phyloP scores from a whole-genome alignment of 2,888 invertebrate genomes.

The Invenusta paracnida region DNA sequence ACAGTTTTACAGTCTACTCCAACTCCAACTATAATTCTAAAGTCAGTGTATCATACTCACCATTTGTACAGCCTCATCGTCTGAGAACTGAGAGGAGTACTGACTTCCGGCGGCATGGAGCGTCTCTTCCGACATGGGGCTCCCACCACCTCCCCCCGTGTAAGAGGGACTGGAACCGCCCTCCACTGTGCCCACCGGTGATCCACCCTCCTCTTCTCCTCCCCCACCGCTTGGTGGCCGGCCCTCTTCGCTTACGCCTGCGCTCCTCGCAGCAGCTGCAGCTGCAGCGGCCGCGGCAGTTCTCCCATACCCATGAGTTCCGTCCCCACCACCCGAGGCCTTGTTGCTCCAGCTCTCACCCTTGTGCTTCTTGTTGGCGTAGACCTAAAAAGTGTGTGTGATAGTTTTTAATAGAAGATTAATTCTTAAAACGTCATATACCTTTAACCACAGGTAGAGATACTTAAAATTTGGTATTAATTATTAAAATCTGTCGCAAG shows the following conservation, averaged over 20 bases:
- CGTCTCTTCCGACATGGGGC: conserved; percentile 10
- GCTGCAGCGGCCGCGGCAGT: neutral
- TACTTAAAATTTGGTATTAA: too few relatives aligned
- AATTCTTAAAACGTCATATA: too few relatives aligned
- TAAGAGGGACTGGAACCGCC: conserved; percentile 4
- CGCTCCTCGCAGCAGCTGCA: neutral
- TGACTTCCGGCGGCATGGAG: neutral
- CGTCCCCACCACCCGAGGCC: neutral
- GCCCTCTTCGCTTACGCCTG: neutral
- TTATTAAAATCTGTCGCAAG: too few relatives aligned
- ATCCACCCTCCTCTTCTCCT: neutral
- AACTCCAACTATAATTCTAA: too few relatives aligned
- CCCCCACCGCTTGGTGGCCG: neutral
- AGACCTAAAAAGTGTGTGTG: conserved; percentile 67
- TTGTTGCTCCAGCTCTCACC: conserved; percentile 62
- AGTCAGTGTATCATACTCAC: neutral
- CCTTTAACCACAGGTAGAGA: too few relatives aligned
- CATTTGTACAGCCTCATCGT: neutral
- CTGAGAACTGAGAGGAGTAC: neutral
- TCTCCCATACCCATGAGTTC: neutral
- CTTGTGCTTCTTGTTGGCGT: conserved; percentile 96
- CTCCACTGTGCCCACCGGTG: neutral
- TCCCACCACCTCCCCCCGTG: neutral
- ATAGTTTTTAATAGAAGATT: too few relatives aligned
- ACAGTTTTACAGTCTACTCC: too few relatives aligned